Evolutionary conservation across 2,113 vertebrate genomes (phyloP).

Genomic region (Pedetes capensis): DNA sequence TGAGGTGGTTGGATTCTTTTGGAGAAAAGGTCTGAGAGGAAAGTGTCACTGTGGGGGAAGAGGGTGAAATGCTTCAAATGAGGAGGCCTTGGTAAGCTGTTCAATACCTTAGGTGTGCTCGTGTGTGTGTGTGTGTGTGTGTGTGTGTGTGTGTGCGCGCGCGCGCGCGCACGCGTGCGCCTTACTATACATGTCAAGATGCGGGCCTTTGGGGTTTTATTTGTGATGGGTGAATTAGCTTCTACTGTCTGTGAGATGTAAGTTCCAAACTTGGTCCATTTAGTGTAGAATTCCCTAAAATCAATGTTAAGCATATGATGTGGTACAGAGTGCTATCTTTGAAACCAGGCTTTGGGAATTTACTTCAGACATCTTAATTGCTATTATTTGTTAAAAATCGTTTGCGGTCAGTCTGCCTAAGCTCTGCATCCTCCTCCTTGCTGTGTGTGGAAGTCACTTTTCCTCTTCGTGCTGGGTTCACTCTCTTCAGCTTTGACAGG

Average conservation of each 20-base stretch:
- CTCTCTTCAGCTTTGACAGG: not conserved
- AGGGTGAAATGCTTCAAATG: not conserved
- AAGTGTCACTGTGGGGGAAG: not conserved
- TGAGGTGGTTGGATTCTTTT: not conserved
- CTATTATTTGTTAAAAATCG: not conserved
- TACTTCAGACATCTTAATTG: not conserved
- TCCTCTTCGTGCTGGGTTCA: constrained; percentile 7
- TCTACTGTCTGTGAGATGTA: not conserved
- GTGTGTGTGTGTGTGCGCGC: no score
- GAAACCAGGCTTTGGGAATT: not conserved
- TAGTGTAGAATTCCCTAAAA: not conserved
- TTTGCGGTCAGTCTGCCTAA: not conserved
- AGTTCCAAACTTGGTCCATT: not conserved
- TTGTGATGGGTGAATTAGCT: not conserved
- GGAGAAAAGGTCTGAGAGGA: not conserved
- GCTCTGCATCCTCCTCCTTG: not conserved
- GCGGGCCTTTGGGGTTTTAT: not conserved
- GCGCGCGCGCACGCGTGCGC: no score
- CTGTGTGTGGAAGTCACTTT: not conserved
- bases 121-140: no score
- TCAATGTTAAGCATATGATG: not conserved
- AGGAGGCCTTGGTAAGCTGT: not conserved
- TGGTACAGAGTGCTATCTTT: not conserved
- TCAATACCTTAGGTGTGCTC: no score
- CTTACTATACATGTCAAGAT: no score